These are phyloP conservation scores for Okapia johnstoni DNA, from an alignment of 2,113 vertebrate species.

Conservation along the genomic window DNA sequence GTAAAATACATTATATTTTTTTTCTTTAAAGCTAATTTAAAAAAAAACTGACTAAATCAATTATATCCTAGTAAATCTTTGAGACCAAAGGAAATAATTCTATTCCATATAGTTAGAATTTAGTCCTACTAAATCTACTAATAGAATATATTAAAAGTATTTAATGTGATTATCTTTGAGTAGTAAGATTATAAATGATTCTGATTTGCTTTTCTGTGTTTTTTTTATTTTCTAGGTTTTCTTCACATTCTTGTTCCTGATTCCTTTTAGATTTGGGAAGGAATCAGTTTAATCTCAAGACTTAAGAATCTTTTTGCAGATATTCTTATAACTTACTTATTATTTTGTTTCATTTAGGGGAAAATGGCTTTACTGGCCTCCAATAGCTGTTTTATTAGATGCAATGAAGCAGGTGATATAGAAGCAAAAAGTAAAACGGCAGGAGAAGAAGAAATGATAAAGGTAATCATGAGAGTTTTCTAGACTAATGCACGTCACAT, in stretches of 20 bases:
- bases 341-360: slow-evolving; percentile 77
- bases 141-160: background rate
- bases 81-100: background rate
- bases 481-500: background rate
- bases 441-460: slow-evolving; percentile 94
- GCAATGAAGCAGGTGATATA: slow-evolving; percentile 95
- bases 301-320: background rate
- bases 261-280: background rate
- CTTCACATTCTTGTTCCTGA: background rate
- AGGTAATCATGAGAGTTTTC: slow-evolving; percentile 84
- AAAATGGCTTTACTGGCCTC: slow-evolving; percentile 95
- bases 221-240: slow-evolving; percentile 4
- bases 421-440: slow-evolving; percentile 93
- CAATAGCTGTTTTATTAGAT: slow-evolving; percentile 96
- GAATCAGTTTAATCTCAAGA: background rate
- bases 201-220: slow-evolving; percentile 3
- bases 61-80: background rate
- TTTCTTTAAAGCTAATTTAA: background rate
- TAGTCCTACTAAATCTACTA: background rate
- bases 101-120: background rate
- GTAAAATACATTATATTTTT: background rate
- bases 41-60: background rate
- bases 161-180: background rate
- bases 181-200: background rate
- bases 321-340: background rate